Percentiles rank a stretch among this genome's conserved stretches.
phyloP scores from a whole-genome alignment of 1,140 invertebrate genomes.

The Trypoxylus dichotomus region DNA sequence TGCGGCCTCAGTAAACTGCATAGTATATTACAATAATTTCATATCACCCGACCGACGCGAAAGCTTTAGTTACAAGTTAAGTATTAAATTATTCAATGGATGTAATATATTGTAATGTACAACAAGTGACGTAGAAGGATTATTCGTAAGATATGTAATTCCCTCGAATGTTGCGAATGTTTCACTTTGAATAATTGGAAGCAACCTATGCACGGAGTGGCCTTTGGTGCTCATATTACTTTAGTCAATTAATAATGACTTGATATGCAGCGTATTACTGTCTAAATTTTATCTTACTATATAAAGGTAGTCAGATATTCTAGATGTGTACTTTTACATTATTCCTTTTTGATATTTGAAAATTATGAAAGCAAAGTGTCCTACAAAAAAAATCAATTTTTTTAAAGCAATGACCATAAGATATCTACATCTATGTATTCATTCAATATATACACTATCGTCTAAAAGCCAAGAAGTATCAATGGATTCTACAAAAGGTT shows the following conservation, averaged over 20 bases:
- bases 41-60: neutral
- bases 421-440: no score
- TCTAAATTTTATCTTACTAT: no score
- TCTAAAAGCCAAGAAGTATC: no score
- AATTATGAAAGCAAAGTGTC: no score
- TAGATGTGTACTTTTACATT: no score
- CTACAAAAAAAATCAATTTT: no score
- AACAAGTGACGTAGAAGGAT: conserved; percentile 8
- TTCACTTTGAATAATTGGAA: neutral
- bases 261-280: no score
- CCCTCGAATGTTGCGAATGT: neutral
- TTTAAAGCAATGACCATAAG: no score
- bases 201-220: neutral
- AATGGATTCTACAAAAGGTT: no score
- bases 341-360: no score
- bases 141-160: neutral
- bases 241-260: neutral
- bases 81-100: conserved; percentile 23
- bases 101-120: conserved; percentile 13
- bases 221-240: neutral
- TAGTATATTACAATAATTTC: conserved; percentile 23
- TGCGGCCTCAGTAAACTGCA: conserved; percentile 10
- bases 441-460: no score
- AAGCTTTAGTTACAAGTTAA: conserved; percentile 20
- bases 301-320: no score